Conservation (phyloP, 1,140 invertebrate genomes). For the Drosophila subobscura region DNA sequence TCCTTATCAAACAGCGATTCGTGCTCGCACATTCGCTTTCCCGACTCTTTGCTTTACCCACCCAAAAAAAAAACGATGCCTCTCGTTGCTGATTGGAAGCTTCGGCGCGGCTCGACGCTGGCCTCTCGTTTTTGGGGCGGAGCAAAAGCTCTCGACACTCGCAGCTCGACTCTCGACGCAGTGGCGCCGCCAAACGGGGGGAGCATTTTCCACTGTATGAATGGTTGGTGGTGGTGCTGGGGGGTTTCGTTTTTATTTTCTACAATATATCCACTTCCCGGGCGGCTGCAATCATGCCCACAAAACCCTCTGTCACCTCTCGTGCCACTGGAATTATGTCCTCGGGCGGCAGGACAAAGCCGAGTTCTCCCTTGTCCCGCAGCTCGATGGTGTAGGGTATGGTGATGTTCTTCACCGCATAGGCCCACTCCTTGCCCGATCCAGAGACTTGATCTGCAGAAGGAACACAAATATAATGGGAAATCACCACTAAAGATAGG, state of each 20-base stretch:
- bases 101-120: constrained; percentile 56
- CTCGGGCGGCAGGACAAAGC: constrained; percentile 90
- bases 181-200: constrained; percentile 55
- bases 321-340: constrained; percentile 90
- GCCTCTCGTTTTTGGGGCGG: constrained; percentile 73
- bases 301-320: constrained; percentile 88
- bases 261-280: constrained; percentile 67
- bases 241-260: constrained; percentile 4
- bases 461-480: neutral
- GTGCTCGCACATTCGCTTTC: constrained; percentile 34
- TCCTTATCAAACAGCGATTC: constrained; percentile 10
- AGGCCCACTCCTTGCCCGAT: constrained; percentile 89
- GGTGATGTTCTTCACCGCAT: constrained; percentile 87
- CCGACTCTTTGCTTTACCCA: constrained; percentile 42
- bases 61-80: constrained; percentile 29
- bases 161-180: constrained; percentile 18
- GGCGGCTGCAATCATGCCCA: constrained; percentile 86
- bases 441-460: constrained; percentile 84
- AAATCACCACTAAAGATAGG: neutral
- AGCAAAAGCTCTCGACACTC: constrained; percentile 57
- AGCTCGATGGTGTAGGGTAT: constrained; percentile 88
- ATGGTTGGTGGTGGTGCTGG: neutral
- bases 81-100: constrained; percentile 74
- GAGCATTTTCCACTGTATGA: neutral
- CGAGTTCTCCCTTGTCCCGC: constrained; percentile 88